Base-by-base conservation (phyloP, 2,113 vertebrate genomes). In the Pelmatolapia mariae region DNA sequence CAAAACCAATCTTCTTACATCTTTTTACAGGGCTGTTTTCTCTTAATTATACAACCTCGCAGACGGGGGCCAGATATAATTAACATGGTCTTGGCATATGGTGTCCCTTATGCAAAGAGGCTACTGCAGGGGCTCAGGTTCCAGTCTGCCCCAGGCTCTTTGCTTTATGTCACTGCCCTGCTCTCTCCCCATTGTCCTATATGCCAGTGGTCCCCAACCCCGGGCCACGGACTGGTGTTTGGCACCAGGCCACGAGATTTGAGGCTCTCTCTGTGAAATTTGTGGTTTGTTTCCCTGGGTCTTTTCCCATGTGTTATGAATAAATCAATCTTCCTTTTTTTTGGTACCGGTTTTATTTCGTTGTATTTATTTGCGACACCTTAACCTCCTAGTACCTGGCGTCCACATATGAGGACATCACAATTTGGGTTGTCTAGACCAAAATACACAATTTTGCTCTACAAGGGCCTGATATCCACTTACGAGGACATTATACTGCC, bases 291-390 rank as follows among this genome's bases (percentile, higher is more conserved):
- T 31, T 31, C 56, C 26, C 56, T 59, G 56, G 56, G 0, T 59
- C 56, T 59, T 61, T 31, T 4, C 57, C 15, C 0, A 1, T 61
- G 57, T 18, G 26, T 61, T 61, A 61, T 31, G 3, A 61, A 31
- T 18, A 61, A 31, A 61, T 61, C 57, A 26, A 26, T 26, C 24
- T 26, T 10, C 16, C 0, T 18, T 31, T 31, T 24, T 59, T 61
- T 61, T 61, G 57, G 29, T 19, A 33, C 0, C 0, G 0, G 29
- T 61, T 61, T 61, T 33, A 61, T 61, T 61, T 0, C 10, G 15
- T 3, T 61, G 18, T 31, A 61, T 61, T 61, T 3, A 31, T 61
- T 5, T 0, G 0, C 5, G 0, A 61, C 15, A 61, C 0, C 29
- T 18, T 59, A 31, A 59, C 26, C 1, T 18, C 15, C 57, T 10